Conservation (phyloP, 2,797 vertebrate genomes). For the Syndactyla subalaris region DNA sequence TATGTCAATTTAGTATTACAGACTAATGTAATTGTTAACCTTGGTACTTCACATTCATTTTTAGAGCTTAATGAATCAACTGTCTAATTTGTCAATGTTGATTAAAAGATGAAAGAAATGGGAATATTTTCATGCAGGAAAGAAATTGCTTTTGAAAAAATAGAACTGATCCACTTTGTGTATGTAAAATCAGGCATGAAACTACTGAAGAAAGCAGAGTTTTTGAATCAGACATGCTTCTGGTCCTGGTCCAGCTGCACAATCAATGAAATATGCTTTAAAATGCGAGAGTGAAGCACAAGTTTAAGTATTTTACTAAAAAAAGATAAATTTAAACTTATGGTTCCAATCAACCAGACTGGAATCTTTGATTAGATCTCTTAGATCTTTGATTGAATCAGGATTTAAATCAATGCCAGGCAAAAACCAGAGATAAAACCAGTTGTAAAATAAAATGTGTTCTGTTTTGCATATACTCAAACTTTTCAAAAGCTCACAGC, state of each 20-base stretch:
- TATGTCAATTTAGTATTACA: slow-evolving; percentile 54
- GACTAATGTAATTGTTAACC: slow-evolving; percentile 68
- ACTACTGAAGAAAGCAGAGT: neutral
- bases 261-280: slow-evolving; percentile 3
- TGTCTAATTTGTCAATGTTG: slow-evolving; percentile 61
- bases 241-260: neutral
- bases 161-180: neutral
- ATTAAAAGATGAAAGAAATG: slow-evolving; percentile 69
- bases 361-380: slow-evolving; percentile 45
- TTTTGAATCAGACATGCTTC: neutral
- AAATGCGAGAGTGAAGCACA: slow-evolving; percentile 3
- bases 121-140: slow-evolving; percentile 32
- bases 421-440: slow-evolving; percentile 15
- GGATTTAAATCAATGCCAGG: slow-evolving; percentile 41
- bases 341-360: slow-evolving; percentile 43
- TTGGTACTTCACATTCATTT: slow-evolving; percentile 56
- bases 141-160: slow-evolving; percentile 57
- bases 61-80: slow-evolving; percentile 58
- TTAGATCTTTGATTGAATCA: slow-evolving; percentile 37
- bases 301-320: slow-evolving; percentile 25
- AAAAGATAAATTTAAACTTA: slow-evolving; percentile 32
- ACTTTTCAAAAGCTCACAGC: neutral
- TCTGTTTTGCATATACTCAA: neutral
- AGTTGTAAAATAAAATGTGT: neutral
- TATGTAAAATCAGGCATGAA: slow-evolving; percentile 11